Percentiles rank a stretch among this genome's conserved stretches.
Evolutionary conservation across 2,888 invertebrate species (phyloP).

Genomic region (Volucella zonaria): DNA sequence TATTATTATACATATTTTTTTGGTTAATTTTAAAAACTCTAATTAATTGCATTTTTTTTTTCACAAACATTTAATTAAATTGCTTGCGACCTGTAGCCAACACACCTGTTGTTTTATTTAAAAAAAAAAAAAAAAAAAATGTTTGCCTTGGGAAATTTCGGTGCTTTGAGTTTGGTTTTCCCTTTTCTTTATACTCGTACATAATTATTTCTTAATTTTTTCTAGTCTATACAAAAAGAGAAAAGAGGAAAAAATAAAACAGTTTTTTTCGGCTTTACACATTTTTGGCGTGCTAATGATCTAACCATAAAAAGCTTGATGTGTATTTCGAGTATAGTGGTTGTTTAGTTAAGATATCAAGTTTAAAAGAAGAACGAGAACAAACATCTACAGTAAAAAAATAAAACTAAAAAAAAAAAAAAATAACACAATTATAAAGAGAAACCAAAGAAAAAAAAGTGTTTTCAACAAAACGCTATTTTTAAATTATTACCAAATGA

Average conservation of each 20-base stretch:
- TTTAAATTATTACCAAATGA: constrained; percentile 43
- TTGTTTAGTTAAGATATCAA: constrained; percentile 62
- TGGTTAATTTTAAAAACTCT: constrained; percentile 1
- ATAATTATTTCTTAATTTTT: constrained; percentile 36
- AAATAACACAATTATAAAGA: constrained; percentile 23
- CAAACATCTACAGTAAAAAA: constrained; percentile 40
- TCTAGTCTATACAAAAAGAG: constrained; percentile 24
- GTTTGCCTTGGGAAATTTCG: constrained; percentile 40
- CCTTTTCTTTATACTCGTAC: constrained; percentile 26
- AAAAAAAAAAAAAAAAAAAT: constrained; percentile 25
- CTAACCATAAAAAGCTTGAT: constrained; percentile 69
- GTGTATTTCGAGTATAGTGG: constrained; percentile 50
- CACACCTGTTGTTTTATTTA: constrained; percentile 60
- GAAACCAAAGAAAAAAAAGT: constrained; percentile 17
- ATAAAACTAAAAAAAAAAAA: constrained; percentile 36
- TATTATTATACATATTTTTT: constrained; percentile 6
- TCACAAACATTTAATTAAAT: neutral
- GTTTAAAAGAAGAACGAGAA: constrained; percentile 23
- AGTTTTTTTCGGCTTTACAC: neutral
- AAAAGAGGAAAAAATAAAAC: neutral
- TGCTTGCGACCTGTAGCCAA: neutral
- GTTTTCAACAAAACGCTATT: constrained; percentile 44
- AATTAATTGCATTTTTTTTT: constrained; percentile 40
- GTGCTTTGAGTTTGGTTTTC: constrained; percentile 23
- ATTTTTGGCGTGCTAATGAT: constrained; percentile 40